phyloP scores from a whole-genome alignment of 2,113 vertebrate genomes.

The Girardinichthys multiradiatus region DNA sequence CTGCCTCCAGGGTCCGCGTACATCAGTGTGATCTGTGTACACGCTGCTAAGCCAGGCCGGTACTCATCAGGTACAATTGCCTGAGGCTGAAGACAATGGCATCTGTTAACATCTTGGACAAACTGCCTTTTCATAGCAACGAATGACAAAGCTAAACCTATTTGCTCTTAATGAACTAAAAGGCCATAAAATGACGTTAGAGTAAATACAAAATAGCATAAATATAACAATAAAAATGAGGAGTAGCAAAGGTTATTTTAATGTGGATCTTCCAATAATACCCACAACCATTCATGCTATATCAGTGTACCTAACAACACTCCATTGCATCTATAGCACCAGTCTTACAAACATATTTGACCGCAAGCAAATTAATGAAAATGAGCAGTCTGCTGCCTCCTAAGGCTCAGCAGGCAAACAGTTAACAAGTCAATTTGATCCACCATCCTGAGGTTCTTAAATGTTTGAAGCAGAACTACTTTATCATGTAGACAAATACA shows the following conservation, averaged over 20 bases:
- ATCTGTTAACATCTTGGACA: constrained; percentile 59
- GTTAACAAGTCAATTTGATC: constrained; percentile 23
- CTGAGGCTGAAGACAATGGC: constrained; percentile 66
- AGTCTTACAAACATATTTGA: constrained; percentile 8
- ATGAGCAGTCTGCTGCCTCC: constrained; percentile 8
- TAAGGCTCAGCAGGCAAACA: constrained; percentile 24
- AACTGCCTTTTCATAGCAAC: constrained; percentile 56
- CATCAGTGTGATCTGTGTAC: constrained; percentile 71
- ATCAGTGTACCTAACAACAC: not conserved
- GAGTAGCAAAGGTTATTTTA: constrained; percentile 19
- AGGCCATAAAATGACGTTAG: constrained; percentile 27
- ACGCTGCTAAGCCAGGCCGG: constrained; percentile 64
- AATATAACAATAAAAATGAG: constrained; percentile 3
- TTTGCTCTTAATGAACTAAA: constrained; percentile 54
- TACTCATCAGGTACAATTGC: constrained; percentile 66
- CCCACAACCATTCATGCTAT: not conserved
- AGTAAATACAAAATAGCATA: constrained; percentile 14
- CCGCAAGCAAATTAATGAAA: constrained; percentile 16
- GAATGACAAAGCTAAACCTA: constrained; percentile 57
- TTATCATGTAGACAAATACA: constrained; percentile 72
- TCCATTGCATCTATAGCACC: constrained; percentile 4
- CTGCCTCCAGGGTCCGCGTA: constrained; percentile 62
- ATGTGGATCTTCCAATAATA: not conserved
- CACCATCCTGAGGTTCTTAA: constrained; percentile 49
- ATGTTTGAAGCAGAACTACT: constrained; percentile 63